These are phyloP conservation scores for Aplodontia rufa DNA, from an alignment of 2,113 vertebrate genomes.

Conservation along the genomic window DNA sequence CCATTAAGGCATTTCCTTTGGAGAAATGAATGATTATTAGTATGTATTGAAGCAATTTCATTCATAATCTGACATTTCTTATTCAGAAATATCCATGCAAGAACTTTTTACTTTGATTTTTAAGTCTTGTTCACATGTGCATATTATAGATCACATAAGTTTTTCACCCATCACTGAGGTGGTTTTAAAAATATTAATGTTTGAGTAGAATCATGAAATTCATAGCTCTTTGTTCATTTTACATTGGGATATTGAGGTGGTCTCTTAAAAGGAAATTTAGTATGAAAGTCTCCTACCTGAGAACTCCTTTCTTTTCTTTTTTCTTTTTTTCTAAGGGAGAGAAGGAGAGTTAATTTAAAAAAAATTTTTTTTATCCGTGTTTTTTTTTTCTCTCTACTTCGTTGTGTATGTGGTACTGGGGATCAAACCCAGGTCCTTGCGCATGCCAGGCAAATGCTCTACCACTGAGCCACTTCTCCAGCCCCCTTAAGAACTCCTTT, in stretches of 20 bases:
- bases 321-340: no score
- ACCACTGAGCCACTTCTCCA: no score
- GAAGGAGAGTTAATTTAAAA: no score
- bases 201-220: background rate
- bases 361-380: no score
- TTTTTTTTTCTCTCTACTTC: no score
- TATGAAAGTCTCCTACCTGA: background rate
- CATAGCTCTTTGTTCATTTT: background rate
- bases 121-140: background rate
- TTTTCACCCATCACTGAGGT: conserved; percentile 10
- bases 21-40: background rate
- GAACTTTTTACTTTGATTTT: background rate
- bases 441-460: no score
- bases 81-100: background rate
- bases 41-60: background rate
- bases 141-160: background rate
- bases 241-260: background rate
- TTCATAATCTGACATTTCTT: background rate
- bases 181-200: background rate
- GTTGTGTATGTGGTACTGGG: no score
- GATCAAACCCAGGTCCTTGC: no score
- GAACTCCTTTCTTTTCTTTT: background rate
- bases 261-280: background rate
- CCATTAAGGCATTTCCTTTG: background rate
- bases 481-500: background rate